Percentiles rank a stretch among this genome's conserved stretches.
Evolutionary conservation across 2,113 vertebrate genomes (phyloP).

Genomic region (Myxocyprinus asiaticus): DNA sequence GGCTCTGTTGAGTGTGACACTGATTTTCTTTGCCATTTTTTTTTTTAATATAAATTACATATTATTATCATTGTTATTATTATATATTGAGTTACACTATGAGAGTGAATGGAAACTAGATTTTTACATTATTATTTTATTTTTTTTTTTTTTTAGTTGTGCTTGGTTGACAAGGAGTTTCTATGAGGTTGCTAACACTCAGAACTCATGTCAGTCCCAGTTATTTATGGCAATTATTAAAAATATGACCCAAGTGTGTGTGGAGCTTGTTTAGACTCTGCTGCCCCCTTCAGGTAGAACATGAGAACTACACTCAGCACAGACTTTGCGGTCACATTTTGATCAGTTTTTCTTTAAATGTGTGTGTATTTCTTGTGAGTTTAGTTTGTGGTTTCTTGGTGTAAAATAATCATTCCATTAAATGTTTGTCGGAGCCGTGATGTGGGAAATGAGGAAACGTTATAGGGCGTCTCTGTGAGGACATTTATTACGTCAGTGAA

Average conservation of each 20-base stretch:
- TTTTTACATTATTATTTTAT: too few species aligned
- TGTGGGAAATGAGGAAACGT: not conserved
- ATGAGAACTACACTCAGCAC: not conserved
- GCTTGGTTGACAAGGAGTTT: not conserved
- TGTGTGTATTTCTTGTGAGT: not conserved
- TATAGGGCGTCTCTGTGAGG: not conserved
- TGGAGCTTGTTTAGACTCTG: not conserved
- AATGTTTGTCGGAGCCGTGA: too few species aligned
- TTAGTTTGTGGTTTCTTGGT: not conserved
- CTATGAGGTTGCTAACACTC: not conserved
- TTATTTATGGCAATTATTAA: not conserved
- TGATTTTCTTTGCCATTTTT: not conserved
- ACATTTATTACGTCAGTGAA: not conserved
- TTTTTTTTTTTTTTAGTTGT: not conserved
- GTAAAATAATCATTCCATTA: not conserved
- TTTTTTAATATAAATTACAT: too few species aligned
- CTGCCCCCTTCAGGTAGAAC: not conserved
- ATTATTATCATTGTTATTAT: too few species aligned
- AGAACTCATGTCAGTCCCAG: not conserved
- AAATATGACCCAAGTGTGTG: too few species aligned
- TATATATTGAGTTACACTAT: too few species aligned
- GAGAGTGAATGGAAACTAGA: too few species aligned
- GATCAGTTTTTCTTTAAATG: not conserved
- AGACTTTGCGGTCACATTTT: not conserved
- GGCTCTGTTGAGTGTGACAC: not conserved